phyloP scores from a whole-genome alignment of 2,113 vertebrate species.

The Orthonyx spaldingii region DNA sequence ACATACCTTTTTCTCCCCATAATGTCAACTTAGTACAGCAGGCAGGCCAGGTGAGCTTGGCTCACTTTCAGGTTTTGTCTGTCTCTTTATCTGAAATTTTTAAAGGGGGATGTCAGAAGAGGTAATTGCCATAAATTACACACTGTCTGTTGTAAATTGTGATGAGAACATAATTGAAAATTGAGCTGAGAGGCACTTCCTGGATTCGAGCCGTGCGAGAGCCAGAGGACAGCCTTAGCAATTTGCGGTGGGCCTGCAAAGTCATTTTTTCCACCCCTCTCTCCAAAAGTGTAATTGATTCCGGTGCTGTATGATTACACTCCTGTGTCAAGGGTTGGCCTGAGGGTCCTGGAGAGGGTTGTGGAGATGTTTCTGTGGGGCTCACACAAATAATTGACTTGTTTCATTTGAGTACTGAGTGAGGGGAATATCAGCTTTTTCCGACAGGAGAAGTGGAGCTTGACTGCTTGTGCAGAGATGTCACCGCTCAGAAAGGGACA shows the following conservation, averaged over 20 bases:
- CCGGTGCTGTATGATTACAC: not conserved
- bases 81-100: conserved; percentile 61
- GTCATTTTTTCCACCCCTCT: not conserved
- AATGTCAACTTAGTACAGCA: conserved; percentile 22
- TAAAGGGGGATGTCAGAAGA: conserved; percentile 48
- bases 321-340: conserved; percentile 33
- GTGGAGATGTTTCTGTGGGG: conserved; percentile 17
- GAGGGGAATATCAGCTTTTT: conserved; percentile 12
- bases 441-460: conserved; percentile 28
- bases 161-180: conserved; percentile 63
- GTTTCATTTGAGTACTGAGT: not conserved
- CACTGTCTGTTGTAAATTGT: conserved; percentile 61
- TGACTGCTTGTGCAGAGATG: conserved; percentile 36
- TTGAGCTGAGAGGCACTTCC: conserved; percentile 53
- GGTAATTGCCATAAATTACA: conserved; percentile 68
- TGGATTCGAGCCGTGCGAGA: not conserved
- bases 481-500: not conserved
- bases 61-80: conserved; percentile 61
- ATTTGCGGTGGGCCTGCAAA: not conserved
- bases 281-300: conserved; percentile 49
- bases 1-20: conserved; percentile 19
- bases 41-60: conserved; percentile 61
- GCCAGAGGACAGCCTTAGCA: conserved; percentile 17
- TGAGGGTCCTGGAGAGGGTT: conserved; percentile 50
- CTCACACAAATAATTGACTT: conserved; percentile 49